Evolutionary conservation across 92 coral and sea anemone species (phyloP).

Genomic region (Diadumene lineata): DNA sequence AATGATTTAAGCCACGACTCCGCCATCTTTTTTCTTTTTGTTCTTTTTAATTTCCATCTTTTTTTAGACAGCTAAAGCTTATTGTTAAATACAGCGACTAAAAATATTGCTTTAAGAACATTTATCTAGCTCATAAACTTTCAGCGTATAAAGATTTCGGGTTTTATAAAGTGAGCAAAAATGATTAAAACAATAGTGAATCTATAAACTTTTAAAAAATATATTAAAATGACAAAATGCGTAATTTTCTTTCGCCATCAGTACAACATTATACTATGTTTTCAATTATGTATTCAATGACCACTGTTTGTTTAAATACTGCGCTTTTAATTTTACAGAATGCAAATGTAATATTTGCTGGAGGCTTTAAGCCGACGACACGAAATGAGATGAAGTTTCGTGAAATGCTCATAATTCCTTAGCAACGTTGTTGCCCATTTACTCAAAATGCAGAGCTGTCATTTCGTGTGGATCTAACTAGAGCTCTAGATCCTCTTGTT

Average conservation of each 20-base stretch:
- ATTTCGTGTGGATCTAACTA: background rate
- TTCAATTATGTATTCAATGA: too few species aligned
- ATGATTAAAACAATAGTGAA: background rate
- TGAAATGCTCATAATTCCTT: background rate
- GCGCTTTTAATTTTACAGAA: background rate
- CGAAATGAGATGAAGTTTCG: background rate
- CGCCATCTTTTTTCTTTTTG: background rate
- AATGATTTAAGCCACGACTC: too few species aligned
- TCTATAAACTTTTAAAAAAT: too few species aligned
- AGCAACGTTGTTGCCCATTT: too few species aligned
- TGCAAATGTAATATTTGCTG: slow-evolving; percentile 10
- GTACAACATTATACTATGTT: too few species aligned
- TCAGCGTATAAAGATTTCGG: background rate
- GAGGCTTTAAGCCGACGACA: slow-evolving; percentile 7
- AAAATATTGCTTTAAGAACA: slow-evolving; percentile 1
- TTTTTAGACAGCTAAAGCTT: background rate
- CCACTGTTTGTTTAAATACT: too few species aligned
- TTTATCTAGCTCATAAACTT: background rate
- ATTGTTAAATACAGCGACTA: background rate
- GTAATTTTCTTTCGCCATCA: too few species aligned
- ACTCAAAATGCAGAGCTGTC: too few species aligned
- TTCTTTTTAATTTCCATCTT: background rate
- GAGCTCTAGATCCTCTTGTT: background rate
- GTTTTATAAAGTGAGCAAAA: too few species aligned
- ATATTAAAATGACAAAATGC: background rate